A percentile compares a stretch with the other conserved stretches of the same genome.
Conservation (phyloP, 2,888 invertebrate genomes). For the Seira sanloemensis region DNA sequence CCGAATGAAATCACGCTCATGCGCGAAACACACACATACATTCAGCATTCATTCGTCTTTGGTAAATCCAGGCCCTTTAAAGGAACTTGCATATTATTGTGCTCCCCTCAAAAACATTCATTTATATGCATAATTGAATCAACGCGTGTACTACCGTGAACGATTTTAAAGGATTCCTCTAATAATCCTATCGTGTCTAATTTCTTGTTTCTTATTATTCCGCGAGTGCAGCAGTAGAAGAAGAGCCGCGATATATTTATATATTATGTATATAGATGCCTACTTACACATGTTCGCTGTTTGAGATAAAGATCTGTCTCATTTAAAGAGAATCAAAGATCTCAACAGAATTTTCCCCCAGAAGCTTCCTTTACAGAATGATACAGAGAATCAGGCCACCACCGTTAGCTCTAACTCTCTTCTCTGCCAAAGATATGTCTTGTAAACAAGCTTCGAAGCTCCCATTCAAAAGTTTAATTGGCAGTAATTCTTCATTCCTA, state of each 20-base stretch:
- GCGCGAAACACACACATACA: not conserved
- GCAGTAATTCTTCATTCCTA: not conserved
- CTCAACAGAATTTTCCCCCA: not conserved
- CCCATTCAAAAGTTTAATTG: not conserved
- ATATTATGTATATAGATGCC: not conserved
- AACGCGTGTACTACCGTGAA: not conserved
- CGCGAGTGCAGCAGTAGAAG: not conserved
- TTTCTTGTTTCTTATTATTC: too few species aligned
- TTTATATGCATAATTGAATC: not conserved
- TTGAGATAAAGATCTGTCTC: not conserved
- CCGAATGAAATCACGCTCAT: not conserved
- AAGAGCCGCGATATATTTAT: not conserved
- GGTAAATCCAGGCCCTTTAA: not conserved
- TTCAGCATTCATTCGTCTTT: not conserved
- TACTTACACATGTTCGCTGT: not conserved
- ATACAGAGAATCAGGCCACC: conserved; percentile 3
- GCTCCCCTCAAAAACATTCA: too few species aligned
- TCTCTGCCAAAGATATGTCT: not conserved
- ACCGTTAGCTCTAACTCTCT: not conserved
- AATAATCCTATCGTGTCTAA: too few species aligned
- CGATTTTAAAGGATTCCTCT: too few species aligned
- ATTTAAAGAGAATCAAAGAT: not conserved
- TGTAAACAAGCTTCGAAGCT: not conserved
- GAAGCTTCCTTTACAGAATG: not conserved
- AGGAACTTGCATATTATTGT: too few species aligned